phyloP scores from a whole-genome alignment of 2,888 invertebrate species.

The Zygothrica quintamaculata region DNA sequence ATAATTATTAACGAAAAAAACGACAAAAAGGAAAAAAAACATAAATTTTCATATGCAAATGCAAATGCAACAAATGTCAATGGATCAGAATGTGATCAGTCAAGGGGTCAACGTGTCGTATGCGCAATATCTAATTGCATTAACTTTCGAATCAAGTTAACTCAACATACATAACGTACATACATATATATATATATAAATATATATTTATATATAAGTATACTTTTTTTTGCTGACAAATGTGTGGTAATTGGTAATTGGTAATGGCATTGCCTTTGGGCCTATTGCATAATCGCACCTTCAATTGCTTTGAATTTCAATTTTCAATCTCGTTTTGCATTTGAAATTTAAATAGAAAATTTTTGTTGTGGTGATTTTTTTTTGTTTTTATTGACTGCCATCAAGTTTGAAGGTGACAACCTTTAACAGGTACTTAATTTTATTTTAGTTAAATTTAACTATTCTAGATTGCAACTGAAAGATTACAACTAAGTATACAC shows the following conservation, averaged over 20 bases:
- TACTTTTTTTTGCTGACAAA: conserved; percentile 38
- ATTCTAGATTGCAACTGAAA: conserved; percentile 61
- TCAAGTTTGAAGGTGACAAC: conserved; percentile 64
- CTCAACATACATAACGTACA: no score
- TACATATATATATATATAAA: no score
- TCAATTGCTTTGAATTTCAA: conserved; percentile 73
- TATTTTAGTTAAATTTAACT: background rate
- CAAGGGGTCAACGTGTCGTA: conserved; percentile 53
- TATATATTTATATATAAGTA: no score
- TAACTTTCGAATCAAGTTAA: conserved; percentile 1
- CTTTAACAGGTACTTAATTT: background rate
- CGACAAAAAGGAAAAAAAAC: conserved; percentile 54
- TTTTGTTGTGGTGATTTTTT: no score
- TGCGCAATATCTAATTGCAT: conserved; percentile 47
- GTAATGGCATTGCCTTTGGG: conserved; percentile 43
- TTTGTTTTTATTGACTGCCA: no score
- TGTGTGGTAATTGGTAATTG: conserved; percentile 19
- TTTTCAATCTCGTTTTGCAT: conserved; percentile 58
- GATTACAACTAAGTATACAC: conserved; percentile 12
- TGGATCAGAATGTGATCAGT: conserved; percentile 55
- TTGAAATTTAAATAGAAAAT: conserved; percentile 67
- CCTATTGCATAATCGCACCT: conserved; percentile 46
- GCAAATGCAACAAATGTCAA: conserved; percentile 21
- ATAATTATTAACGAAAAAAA: conserved; percentile 65
- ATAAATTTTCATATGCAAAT: conserved; percentile 29